phyloP scores from a whole-genome alignment of 1,140 invertebrate genomes.

The Lepidostoma basale region DNA sequence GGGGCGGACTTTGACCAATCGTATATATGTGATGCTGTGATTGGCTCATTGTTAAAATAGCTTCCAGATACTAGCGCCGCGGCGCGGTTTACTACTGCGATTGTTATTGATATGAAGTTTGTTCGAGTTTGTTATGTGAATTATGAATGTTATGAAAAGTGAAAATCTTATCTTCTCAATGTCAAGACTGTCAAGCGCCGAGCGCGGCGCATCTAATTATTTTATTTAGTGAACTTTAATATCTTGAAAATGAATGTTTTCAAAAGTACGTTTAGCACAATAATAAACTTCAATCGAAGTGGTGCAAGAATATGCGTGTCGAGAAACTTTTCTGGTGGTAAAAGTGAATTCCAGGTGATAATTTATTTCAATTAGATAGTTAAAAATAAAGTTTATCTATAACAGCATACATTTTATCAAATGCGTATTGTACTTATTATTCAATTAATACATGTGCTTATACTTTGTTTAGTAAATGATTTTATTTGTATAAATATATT shows the following conservation, averaged over 20 bases:
- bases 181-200: too few species aligned
- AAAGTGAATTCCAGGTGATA: conserved; percentile 5
- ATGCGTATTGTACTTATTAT: not conserved
- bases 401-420: not conserved
- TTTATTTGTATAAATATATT: not conserved
- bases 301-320: not conserved
- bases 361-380: too few species aligned
- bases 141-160: too few species aligned
- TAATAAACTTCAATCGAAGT: not conserved
- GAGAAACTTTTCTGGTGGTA: not conserved
- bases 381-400: too few species aligned
- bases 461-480: not conserved
- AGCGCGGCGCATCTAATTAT: not conserved
- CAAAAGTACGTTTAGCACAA: not conserved
- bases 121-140: too few species aligned
- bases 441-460: not conserved
- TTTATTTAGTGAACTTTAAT: not conserved
- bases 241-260: not conserved
- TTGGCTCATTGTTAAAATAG: too few species aligned
- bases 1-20: too few species aligned
- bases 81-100: too few species aligned
- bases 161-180: not conserved
- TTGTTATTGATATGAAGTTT: too few species aligned
- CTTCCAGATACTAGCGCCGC: too few species aligned
- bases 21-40: too few species aligned